These are phyloP conservation scores for Phylloscopus collybita DNA, from an alignment of 2,797 vertebrate genomes.

Conservation along the genomic window DNA sequence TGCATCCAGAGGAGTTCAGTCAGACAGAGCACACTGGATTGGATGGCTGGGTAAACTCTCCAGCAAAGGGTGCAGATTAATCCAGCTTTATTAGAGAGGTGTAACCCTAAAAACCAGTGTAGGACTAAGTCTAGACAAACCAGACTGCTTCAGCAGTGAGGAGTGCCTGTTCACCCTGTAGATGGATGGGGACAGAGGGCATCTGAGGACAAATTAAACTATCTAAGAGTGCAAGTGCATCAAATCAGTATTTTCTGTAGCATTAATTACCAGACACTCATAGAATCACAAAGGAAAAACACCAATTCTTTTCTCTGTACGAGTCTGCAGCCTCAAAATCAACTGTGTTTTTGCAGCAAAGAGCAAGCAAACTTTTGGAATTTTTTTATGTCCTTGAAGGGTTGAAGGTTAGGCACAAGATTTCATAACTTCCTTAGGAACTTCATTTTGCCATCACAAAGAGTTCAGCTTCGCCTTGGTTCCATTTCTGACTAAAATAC, in stretches of 20 bases:
- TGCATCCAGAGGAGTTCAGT: neutral
- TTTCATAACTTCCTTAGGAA: neutral
- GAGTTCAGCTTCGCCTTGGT: constrained; percentile 36
- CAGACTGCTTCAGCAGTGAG: neutral
- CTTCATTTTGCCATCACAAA: constrained; percentile 10
- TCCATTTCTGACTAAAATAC: constrained; percentile 73
- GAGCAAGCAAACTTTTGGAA: neutral
- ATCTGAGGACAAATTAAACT: neutral
- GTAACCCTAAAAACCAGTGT: neutral
- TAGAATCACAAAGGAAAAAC: neutral
- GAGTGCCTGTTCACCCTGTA: neutral
- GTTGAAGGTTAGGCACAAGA: constrained; percentile 19
- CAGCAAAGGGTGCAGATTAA: neutral
- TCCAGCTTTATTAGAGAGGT: neutral
- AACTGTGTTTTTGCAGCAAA: neutral
- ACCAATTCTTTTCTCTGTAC: neutral
- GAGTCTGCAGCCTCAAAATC: neutral
- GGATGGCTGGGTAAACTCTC: neutral
- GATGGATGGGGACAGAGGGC: neutral
- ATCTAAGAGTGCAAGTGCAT: neutral
- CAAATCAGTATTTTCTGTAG: neutral
- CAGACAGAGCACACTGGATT: neutral
- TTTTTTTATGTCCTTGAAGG: neutral
- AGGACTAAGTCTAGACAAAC: neutral
- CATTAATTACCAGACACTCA: neutral